Percentiles rank a stretch among this genome's conserved stretches.
Evolutionary conservation across 2,797 vertebrate genomes (phyloP).

Genomic region (Synanceia verrucosa): DNA sequence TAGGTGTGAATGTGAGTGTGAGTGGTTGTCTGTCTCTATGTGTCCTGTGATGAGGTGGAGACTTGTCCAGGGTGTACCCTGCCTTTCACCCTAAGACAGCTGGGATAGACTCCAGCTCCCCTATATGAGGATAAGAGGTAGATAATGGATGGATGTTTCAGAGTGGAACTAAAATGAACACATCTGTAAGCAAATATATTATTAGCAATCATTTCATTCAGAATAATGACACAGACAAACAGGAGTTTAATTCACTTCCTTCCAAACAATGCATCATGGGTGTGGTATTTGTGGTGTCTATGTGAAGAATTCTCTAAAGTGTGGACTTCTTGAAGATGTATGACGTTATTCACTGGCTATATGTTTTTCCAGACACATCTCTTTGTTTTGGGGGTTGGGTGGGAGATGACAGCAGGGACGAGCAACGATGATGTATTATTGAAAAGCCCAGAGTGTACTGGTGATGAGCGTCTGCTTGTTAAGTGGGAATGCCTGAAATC

Average conservation of each 20-base stretch:
- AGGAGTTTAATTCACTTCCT: background rate
- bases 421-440: slow-evolving; percentile 72
- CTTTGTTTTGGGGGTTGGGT: slow-evolving; percentile 51
- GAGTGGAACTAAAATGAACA: background rate
- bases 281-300: background rate
- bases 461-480: slow-evolving; percentile 59
- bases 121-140: no score
- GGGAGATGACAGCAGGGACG: slow-evolving; percentile 34
- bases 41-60: no score
- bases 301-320: background rate
- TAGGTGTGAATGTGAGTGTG: no score
- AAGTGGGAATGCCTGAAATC: slow-evolving; percentile 48
- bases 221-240: background rate
- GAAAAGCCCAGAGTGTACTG: slow-evolving; percentile 61
- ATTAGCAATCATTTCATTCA: background rate
- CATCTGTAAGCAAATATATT: background rate
- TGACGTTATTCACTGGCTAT: slow-evolving; percentile 1
- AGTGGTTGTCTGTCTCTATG: no score
- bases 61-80: no score
- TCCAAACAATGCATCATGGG: background rate
- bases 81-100: no score
- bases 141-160: no score
- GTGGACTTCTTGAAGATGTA: slow-evolving; percentile 8
- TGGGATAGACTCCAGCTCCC: no score
- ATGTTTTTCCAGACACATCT: slow-evolving; percentile 23